Percentiles rank a stretch among this genome's conserved stretches.
Conservation (phyloP, 2,113 vertebrate genomes). For the Trematomus loennbergii region DNA sequence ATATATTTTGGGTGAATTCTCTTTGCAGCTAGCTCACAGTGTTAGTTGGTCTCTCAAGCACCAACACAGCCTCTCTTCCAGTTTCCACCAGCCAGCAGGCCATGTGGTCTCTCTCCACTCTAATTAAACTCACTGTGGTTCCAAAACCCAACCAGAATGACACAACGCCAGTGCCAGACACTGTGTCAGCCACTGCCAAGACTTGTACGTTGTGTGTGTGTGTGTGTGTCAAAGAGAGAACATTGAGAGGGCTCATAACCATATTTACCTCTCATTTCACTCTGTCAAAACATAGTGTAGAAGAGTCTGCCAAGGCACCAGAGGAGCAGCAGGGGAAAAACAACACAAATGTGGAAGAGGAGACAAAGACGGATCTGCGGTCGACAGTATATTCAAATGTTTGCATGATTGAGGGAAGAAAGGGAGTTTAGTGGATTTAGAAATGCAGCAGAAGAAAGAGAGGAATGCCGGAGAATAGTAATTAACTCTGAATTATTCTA, state of each 20-base stretch:
- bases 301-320: conserved; percentile 50
- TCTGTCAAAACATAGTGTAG: conserved; percentile 51
- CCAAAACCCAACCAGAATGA: conserved; percentile 63
- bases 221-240: conserved; percentile 9
- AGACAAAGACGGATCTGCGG: conserved; percentile 55
- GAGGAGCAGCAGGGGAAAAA: conserved; percentile 27
- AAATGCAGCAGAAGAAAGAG: conserved; percentile 56
- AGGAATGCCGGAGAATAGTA: conserved; percentile 68
- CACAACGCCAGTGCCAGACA: conserved; percentile 63
- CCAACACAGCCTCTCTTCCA: conserved; percentile 38
- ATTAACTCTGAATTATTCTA: conserved; percentile 80
- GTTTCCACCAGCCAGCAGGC: conserved; percentile 55
- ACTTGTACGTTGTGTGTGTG: conserved; percentile 27
- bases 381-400: conserved; percentile 47
- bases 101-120: conserved; percentile 70
- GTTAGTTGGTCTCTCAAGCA: conserved; percentile 38
- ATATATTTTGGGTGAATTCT: neutral
- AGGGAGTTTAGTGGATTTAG: conserved; percentile 72
- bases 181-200: conserved; percentile 65
- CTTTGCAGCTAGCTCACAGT: conserved; percentile 3
- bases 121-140: conserved; percentile 77
- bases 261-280: conserved; percentile 71
- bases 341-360: conserved; percentile 45
- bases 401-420: conserved; percentile 34
- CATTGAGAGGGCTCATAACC: conserved; percentile 48